A percentile compares a stretch with the other conserved stretches of the same genome.
Evolutionary conservation across 30 jellyfish, hydroid and myxozoan species (phyloP).

Genomic region (Turritopsis dohrnii): DNA sequence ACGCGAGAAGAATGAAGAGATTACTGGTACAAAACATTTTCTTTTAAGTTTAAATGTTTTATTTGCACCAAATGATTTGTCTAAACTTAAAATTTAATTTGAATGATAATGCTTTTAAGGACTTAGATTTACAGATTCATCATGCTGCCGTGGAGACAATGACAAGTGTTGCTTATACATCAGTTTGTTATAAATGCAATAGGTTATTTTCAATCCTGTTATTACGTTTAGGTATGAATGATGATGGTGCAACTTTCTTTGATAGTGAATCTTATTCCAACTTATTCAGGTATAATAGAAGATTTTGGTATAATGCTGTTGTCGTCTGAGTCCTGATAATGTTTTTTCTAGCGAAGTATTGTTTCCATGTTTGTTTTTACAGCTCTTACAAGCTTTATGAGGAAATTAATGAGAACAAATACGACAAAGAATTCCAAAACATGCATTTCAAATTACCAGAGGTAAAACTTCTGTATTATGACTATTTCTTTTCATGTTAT

Average conservation of each 20-base stretch:
- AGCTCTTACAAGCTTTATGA: conserved; percentile 47
- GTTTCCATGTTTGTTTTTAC: neutral
- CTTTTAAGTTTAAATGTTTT: no score
- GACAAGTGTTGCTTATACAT: no score
- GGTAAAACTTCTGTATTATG: conserved; percentile 15
- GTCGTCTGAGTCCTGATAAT: no score
- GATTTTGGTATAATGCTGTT: no score
- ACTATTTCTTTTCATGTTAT: no score
- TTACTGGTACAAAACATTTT: no score
- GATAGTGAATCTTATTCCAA: neutral
- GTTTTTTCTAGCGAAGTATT: no score
- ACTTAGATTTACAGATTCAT: no score
- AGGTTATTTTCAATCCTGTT: neutral
- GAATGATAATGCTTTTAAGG: no score
- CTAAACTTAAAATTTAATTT: no score
- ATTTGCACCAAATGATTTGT: no score
- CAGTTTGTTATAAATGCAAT: neutral
- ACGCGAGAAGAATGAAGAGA: conserved; percentile 6
- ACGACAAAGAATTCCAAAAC: conserved; percentile 46
- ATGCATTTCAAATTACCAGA: conserved; percentile 50
- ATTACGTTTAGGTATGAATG: neutral
- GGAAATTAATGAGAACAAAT: conserved; percentile 37
- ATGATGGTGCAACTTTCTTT: neutral
- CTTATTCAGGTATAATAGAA: neutral
- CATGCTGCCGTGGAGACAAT: no score